These are phyloP conservation scores for Pyrocoelia pectoralis DNA, from an alignment of 2,888 invertebrate species.

Conservation along the genomic window DNA sequence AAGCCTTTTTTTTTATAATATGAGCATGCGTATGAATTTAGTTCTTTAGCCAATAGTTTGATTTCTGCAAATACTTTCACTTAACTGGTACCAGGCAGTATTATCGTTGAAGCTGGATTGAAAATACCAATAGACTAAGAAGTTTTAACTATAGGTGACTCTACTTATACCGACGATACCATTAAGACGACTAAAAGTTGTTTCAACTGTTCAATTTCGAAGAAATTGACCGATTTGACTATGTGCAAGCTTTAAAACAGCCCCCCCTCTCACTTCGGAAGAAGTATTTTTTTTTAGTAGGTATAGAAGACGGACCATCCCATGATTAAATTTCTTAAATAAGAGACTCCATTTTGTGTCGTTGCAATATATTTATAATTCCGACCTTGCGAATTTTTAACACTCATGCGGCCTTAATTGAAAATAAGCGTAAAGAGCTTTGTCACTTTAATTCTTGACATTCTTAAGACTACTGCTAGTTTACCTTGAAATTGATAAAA, in stretches of 20 bases:
- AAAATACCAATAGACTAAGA: conserved; percentile 48
- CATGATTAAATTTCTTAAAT: too few relatives aligned
- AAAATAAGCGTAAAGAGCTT: conserved; percentile 14
- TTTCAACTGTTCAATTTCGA: conserved; percentile 7
- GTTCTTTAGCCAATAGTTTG: conserved; percentile 44
- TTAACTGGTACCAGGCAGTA: conserved; percentile 37
- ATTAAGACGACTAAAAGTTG: conserved; percentile 32
- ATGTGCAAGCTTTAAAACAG: conserved; percentile 11
- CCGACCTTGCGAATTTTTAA: background rate
- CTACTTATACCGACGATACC: conserved; percentile 52
- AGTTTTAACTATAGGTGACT: conserved; percentile 54
- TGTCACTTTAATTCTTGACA: conserved; percentile 24
- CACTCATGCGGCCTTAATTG: background rate
- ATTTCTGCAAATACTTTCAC: conserved; percentile 53
- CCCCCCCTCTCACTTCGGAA: conserved; percentile 14
- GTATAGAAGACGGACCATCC: too few relatives aligned
- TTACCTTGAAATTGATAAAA: conserved; percentile 41
- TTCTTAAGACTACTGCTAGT: conserved; percentile 30
- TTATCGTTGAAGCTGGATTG: conserved; percentile 20
- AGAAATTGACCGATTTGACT: conserved; percentile 20
- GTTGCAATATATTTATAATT: background rate
- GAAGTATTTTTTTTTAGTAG: too few relatives aligned
- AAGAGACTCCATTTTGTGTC: too few relatives aligned
- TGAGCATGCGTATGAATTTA: conserved; percentile 53
- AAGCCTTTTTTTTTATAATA: conserved; percentile 49